Evolutionary conservation across 2,797 vertebrate species (phyloP).

Genomic region (Clarias laeviceps): DNA sequence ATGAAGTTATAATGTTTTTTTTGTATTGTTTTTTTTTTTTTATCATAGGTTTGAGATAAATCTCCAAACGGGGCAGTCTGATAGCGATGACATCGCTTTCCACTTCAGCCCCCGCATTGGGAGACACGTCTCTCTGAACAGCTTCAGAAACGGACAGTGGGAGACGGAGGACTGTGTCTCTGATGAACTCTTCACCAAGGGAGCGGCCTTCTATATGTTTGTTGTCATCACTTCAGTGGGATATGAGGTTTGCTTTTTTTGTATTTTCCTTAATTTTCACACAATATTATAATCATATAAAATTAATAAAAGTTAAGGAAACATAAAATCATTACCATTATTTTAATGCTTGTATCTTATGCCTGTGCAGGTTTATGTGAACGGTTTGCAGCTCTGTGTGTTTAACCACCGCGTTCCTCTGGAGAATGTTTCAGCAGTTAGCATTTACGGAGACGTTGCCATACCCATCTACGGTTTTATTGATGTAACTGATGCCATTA

Average conservation of each 20-base stretch:
- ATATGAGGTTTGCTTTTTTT: slow-evolving; percentile 10
- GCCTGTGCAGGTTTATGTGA: slow-evolving; percentile 21
- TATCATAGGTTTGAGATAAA: slow-evolving; percentile 35
- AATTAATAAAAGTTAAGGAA: not conserved
- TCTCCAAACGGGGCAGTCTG: slow-evolving; percentile 33
- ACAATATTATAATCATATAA: not conserved
- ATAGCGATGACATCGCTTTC: slow-evolving; percentile 40
- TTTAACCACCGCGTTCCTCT: slow-evolving; percentile 38
- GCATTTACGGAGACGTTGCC: not conserved
- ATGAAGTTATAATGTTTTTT: not conserved
- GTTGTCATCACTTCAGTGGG: not conserved
- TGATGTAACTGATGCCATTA: not conserved
- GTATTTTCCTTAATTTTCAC: not conserved
- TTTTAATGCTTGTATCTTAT: not conserved
- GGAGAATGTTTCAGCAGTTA: slow-evolving; percentile 25
- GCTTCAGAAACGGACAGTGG: slow-evolving; percentile 19
- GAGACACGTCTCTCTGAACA: not conserved
- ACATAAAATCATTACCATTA: not conserved
- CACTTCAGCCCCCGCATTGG: slow-evolving; percentile 26
- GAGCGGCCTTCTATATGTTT: slow-evolving; percentile 10
- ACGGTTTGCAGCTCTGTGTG: slow-evolving; percentile 1
- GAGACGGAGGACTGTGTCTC: slow-evolving; percentile 11
- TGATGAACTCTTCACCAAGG: not conserved
- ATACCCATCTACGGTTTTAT: not conserved
- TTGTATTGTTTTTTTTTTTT: not conserved